Evolutionary conservation across 2,888 invertebrate genomes (phyloP), one percentile per base, ranked within the genome.

Genomic region (Piscicola geometra): DNA sequence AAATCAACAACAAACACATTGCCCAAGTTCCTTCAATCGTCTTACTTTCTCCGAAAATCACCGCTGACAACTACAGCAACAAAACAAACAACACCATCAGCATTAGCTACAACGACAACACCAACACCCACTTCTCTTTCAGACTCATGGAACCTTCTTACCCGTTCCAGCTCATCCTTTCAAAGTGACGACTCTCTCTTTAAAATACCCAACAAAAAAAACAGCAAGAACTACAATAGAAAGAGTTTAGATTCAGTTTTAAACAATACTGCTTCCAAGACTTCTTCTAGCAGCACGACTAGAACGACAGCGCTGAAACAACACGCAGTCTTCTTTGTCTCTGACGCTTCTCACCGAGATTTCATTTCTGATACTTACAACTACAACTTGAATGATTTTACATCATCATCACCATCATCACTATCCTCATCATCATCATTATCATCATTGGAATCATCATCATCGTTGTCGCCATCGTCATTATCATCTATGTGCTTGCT

Each of bases 401-500:
- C 9, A 25, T 56, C 25, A 56, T 56, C 25, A 18, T 56, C 60
- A 25, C n/a, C 60, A 18, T 56, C 60, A 56, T 56, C 60, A 3
- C n/a, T n/a, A 56, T 56, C 60, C 3, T 56, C n/a, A 3, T 67
- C 35, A 9, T 67, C 67, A 5, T 67, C 67, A 3, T 67, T 32
- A 67, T 67, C 67, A 33, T 33, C 67, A 64, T n/a, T 70, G 35
- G 33, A 3, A 36, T 36, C 25, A 28, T 32, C 9, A 25, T 71
- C 71, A 30, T 52, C 33, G 12, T 71, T 52, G 5, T 47, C 52
- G 21, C 28, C 71, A 21, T 47, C 71, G 30, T 52, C 50, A 71
- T 71, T 33, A 25, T 50, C 71, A 52, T 71, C 33, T 67, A 18
- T 67, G 18, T 32, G 12, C 28, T 25, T 41, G 33, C 70, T 33